Percentiles rank a stretch among this genome's conserved stretches.
Evolutionary conservation across 2,113 vertebrate genomes (phyloP).

Genomic region (Strix uralensis): DNA sequence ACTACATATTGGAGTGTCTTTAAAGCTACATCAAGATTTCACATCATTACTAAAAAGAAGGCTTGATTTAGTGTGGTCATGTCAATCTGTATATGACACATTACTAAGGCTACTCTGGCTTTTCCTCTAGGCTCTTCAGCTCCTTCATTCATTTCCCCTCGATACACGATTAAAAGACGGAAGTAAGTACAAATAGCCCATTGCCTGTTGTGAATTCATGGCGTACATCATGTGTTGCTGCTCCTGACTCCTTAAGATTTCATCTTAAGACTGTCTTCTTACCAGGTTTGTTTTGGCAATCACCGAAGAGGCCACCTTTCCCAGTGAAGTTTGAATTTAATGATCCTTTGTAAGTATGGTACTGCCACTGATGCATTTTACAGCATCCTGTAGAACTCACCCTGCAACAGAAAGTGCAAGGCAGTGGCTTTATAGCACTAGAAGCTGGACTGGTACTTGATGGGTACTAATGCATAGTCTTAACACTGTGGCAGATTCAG

Average conservation of each 20-base stretch:
- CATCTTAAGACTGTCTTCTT: conserved; percentile 36
- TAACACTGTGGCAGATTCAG: neutral
- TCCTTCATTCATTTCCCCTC: conserved; percentile 94
- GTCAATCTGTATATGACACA: neutral
- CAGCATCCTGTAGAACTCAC: neutral
- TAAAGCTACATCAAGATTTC: neutral
- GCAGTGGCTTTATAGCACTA: neutral
- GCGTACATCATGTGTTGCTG: fast-evolving
- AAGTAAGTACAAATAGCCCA: conserved; percentile 82
- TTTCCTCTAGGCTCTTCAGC: conserved; percentile 86
- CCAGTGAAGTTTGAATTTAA: conserved; percentile 91
- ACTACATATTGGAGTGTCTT: neutral
- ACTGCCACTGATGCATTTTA: neutral
- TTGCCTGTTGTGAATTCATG: neutral
- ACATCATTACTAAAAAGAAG: neutral
- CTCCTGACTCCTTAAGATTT: conserved; percentile 4
- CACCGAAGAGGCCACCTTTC: conserved; percentile 93
- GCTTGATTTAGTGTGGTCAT: neutral
- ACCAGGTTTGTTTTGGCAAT: conserved; percentile 98
- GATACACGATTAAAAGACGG: conserved; percentile 96
- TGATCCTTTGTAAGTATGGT: conserved; percentile 89
- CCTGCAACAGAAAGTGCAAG: neutral
- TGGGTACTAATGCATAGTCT: neutral
- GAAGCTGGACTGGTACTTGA: neutral
- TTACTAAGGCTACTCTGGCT: neutral